A percentile compares a stretch with the other conserved stretches of the same genome.
Evolutionary conservation across 2,888 invertebrate species (phyloP).

Genomic region (Pheosia gnoma): DNA sequence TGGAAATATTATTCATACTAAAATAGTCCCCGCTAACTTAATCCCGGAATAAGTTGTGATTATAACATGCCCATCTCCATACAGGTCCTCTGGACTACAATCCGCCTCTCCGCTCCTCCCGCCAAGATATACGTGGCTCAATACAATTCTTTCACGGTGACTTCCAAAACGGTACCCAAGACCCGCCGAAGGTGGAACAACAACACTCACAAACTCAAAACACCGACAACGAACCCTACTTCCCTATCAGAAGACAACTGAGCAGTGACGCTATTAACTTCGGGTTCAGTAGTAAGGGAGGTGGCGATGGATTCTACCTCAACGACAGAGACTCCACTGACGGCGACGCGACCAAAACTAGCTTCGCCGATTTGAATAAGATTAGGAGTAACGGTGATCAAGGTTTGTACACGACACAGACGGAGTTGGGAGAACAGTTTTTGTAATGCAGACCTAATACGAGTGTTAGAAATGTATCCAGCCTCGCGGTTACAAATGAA

Average conservation of each 20-base stretch:
- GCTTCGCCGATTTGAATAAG: constrained; percentile 89
- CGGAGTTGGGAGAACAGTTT: constrained; percentile 36
- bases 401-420: constrained; percentile 56
- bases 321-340: constrained; percentile 84
- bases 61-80: neutral
- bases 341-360: constrained; percentile 83
- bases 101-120: constrained; percentile 88
- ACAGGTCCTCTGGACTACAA: constrained; percentile 85
- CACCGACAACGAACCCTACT: constrained; percentile 45
- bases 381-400: constrained; percentile 80
- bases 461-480: too few species aligned
- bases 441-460: neutral
- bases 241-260: constrained; percentile 81
- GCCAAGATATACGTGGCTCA: constrained; percentile 90
- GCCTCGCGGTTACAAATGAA: too few species aligned
- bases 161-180: constrained; percentile 66
- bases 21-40: too few species aligned
- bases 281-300: constrained; percentile 60
- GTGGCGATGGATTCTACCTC: constrained; percentile 77
- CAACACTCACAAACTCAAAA: constrained; percentile 82
- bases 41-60: too few species aligned
- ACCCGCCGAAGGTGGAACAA: constrained; percentile 78
- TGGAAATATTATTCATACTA: too few species aligned
- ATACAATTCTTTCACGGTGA: constrained; percentile 88
- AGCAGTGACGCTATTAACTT: constrained; percentile 83